Conservation (phyloP, 2,888 invertebrate species). For the Melipona bicolor region DNA sequence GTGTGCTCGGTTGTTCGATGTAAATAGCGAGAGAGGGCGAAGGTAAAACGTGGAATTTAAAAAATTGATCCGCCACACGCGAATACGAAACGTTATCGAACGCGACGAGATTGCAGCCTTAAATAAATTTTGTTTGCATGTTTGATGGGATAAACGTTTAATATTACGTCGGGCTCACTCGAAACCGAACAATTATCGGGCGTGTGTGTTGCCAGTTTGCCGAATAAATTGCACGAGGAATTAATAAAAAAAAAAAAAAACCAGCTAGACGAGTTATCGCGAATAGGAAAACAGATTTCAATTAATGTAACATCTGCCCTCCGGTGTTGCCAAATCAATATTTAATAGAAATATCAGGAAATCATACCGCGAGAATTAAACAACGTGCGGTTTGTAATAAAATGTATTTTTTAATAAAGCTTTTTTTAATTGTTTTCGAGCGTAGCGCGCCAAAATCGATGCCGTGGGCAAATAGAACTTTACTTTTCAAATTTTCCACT, state of each 20-base stretch:
- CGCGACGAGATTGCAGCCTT: background rate
- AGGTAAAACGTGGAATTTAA: background rate
- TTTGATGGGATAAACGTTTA: slow-evolving; percentile 4
- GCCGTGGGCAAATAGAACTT: too few species aligned
- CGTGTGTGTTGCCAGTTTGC: background rate
- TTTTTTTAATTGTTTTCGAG: too few species aligned
- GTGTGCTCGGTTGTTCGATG: background rate
- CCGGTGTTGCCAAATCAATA: too few species aligned
- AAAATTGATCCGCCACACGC: background rate
- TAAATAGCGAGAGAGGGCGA: background rate
- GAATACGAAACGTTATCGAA: background rate
- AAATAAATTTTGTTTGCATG: slow-evolving; percentile 17
- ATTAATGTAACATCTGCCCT: background rate
- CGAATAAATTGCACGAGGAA: slow-evolving; percentile 26
- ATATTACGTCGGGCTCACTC: background rate
- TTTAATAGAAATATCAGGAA: background rate
- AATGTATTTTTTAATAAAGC: background rate
- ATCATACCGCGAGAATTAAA: background rate
- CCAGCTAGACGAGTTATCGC: background rate
- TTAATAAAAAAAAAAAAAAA: slow-evolving; percentile 10
- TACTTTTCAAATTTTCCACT: too few species aligned
- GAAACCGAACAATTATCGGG: slow-evolving; percentile 1
- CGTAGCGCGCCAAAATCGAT: too few species aligned
- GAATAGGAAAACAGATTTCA: background rate
- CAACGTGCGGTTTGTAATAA: too few species aligned